Evolutionary conservation across 2,113 vertebrate species (phyloP), one percentile per base, ranked within the genome.

Genomic region (Zosterops lateralis): DNA sequence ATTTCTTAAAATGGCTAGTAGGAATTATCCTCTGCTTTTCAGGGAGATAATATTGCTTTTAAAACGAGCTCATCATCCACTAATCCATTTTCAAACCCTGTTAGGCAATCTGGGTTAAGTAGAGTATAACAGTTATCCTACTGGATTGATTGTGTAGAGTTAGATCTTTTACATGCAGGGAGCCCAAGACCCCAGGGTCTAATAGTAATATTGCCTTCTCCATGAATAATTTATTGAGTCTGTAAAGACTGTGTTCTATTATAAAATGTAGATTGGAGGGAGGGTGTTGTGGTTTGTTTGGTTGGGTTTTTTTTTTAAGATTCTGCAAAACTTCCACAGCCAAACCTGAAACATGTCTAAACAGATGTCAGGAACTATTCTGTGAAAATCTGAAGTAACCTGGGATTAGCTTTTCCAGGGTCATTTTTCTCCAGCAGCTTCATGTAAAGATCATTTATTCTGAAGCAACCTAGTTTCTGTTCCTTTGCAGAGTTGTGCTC

Each of bases 11-110:
- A 65, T 9, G 44, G 56, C 87, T 62, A 64, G 92, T 84, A 91
- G 79, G 85, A 92, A 95, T 93, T 95, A 92, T 92, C 89, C 62
- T 92, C 90, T 73, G 54, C 75, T 92, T 95, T 86, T 92, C 92
- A 82, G 80, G 42, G 91, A 91, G 91, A 94, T 92, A 72, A 74
- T 95, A 95, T 71, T 91, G 62, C 96, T 95, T 97, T 96, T 94
- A 97, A 96, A 97, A 96, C 70, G 95, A 97, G 94, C 94, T 97
- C 96, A 96, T 97, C 96, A 95, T 94, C 85, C 67, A 34, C 80
- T 96, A 97, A 97, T 97, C 95, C 96, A 89, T 97, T 97, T 96
- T 96, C 96, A 96, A 97, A 95, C 93, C 91, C 96, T 87, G 80
- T 90, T 92, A 95, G 61, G 94, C 92, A 95, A 88, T 88, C 91